Evolutionary conservation across 2,888 invertebrate genomes (phyloP), one percentile per base, ranked within the genome.

Genomic region (Lysandra bellargus): DNA sequence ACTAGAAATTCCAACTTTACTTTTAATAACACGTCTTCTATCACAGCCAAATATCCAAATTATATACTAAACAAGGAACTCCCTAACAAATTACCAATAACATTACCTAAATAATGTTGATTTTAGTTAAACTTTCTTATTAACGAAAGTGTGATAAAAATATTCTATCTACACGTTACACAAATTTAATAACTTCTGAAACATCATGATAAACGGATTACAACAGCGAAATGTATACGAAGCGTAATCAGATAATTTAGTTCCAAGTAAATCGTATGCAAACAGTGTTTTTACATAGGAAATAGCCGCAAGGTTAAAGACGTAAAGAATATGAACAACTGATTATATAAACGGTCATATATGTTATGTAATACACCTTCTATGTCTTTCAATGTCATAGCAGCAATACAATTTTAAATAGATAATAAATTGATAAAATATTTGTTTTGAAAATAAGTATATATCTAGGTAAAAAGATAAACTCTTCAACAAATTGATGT

Each of bases 271-370:
- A 37, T 69, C 33, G 33, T 69, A 69, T 69, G 37, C 33, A 69
- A 69, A 64, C 64, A 64, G 64, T 69, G 69, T 53, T 76, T 76
- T 76, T 33, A 76, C 57, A 53, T 76, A 76, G 57, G 76, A 76
- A 76, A 76, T 76, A 76, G 57, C 76, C 76, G 6, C 76, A 76
- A 76, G 76, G 76, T 76, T 76, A 76, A 76, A 76, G 33, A 2
- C 76, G 53, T 76, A 57, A 76, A 33, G 76, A 76, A 76, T 76
- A 76, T 76, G 57, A 76, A 76, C 76, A 76, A 57, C 33, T 76
- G 76, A 76, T 76, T 76, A 76, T 76, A 57, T 76, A 76, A 76
- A 76, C 53, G 57, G 17, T 17, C 76, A 30, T 33, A 76, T 53
- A 5, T 17, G 75, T 76, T 76, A 76, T 76, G 76, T 76, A 76